These are phyloP conservation scores for Eudyptes chrysolophus DNA, from an alignment of 2,113 vertebrate genomes.

Conservation along the genomic window DNA sequence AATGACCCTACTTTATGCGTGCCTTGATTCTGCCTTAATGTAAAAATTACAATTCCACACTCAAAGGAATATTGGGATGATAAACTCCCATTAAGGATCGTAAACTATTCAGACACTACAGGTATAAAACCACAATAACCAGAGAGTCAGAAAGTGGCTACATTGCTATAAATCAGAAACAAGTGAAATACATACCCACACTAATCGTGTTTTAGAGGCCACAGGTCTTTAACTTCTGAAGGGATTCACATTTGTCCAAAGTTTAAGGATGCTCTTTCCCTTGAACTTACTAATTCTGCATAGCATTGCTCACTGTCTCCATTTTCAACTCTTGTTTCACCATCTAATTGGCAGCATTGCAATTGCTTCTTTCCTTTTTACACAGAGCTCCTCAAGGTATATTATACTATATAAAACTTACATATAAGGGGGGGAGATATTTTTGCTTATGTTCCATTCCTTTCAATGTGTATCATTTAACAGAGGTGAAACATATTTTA, in stretches of 20 bases:
- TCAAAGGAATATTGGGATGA: not conserved
- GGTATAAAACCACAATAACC: not conserved
- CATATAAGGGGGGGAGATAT: accelerated
- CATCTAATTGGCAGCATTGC: not conserved
- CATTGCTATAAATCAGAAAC: not conserved
- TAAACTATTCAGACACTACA: not conserved
- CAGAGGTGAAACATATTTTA: not conserved
- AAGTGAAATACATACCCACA: not conserved
- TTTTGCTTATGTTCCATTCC: not conserved
- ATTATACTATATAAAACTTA: not conserved
- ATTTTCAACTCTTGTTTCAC: not conserved
- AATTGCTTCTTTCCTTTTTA: not conserved
- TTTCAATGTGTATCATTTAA: not conserved
- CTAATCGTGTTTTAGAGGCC: not conserved
- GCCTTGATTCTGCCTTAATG: not conserved
- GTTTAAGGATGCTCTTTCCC: not conserved
- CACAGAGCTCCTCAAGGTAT: not conserved
- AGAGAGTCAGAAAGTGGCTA: not conserved
- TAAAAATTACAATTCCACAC: not conserved
- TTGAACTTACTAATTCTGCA: not conserved
- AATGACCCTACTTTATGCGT: not conserved
- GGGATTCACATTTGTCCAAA: not conserved
- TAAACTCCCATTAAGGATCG: not conserved
- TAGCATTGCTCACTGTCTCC: not conserved
- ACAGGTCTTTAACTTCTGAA: not conserved